These are phyloP conservation scores for Gorilla gorilla DNA, from an alignment of 2,113 vertebrate species.

Conservation along the genomic window DNA sequence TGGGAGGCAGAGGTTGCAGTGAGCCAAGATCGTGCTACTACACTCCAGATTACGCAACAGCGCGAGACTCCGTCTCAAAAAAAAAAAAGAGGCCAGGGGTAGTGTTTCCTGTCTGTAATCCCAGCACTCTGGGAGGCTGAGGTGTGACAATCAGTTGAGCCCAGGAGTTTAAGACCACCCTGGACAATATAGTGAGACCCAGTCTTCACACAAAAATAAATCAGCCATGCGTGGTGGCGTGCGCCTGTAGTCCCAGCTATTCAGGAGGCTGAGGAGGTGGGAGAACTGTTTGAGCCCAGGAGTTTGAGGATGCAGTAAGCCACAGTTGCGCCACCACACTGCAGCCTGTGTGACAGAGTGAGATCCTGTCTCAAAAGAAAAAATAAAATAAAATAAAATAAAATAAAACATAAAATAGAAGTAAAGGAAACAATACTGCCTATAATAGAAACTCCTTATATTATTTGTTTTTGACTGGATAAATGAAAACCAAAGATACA, in stretches of 20 bases:
- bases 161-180: not conserved
- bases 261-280: too few species aligned
- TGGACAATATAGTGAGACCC: not conserved
- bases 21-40: too few species aligned
- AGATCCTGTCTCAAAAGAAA: not conserved
- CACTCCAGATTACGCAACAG: too few species aligned
- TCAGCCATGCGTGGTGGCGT: not conserved
- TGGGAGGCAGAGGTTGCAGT: too few species aligned
- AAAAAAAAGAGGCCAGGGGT: too few species aligned
- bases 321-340: not conserved
- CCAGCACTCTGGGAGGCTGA: not conserved
- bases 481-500: slow-evolving; percentile 8
- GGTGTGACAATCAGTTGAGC: not conserved
- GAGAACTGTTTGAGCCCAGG: not conserved
- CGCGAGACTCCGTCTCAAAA: too few species aligned
- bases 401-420: not conserved
- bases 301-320: not conserved
- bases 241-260: not conserved
- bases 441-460: not conserved
- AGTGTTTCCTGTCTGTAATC: too few species aligned
- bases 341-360: not conserved
- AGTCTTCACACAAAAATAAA: not conserved
- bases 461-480: not conserved
- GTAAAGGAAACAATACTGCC: not conserved
- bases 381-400: not conserved